Evolutionary conservation across 2,113 vertebrate genomes (phyloP).

Genomic region (Bufo gargarizans): DNA sequence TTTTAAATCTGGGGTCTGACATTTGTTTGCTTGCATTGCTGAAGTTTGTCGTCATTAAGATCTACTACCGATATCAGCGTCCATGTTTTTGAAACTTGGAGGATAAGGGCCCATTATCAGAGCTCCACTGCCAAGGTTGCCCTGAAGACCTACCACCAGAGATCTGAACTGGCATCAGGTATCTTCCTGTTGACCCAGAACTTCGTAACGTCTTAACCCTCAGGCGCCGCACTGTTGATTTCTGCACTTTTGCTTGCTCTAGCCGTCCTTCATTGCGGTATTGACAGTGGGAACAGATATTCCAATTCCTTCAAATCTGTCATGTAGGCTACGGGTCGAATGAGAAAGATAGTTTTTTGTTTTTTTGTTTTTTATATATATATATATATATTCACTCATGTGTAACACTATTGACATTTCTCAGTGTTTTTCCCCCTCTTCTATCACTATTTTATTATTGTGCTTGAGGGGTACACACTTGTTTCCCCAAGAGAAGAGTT

Average conservation of each 20-base stretch:
- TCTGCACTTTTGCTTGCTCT: background rate
- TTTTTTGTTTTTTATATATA: background rate
- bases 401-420: conserved; percentile 24
- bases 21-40: too few relatives aligned
- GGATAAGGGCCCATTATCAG: background rate
- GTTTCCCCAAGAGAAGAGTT: conserved; percentile 16
- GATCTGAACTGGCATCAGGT: background rate
- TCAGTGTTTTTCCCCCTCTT: background rate
- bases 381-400: background rate
- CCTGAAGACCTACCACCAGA: background rate
- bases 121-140: background rate
- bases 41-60: background rate
- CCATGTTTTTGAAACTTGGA: background rate
- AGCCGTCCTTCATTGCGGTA: background rate
- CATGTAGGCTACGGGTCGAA: background rate
- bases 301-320: background rate
- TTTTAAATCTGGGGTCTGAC: too few relatives aligned
- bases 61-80: background rate
- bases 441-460: conserved; percentile 6
- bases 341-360: background rate
- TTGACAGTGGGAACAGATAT: background rate
- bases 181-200: background rate
- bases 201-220: background rate
- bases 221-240: too few relatives aligned
- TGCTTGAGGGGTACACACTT: conserved; percentile 2